Evolutionary conservation across 2,888 invertebrate species (phyloP).

Genomic region (Apantesis nais): DNA sequence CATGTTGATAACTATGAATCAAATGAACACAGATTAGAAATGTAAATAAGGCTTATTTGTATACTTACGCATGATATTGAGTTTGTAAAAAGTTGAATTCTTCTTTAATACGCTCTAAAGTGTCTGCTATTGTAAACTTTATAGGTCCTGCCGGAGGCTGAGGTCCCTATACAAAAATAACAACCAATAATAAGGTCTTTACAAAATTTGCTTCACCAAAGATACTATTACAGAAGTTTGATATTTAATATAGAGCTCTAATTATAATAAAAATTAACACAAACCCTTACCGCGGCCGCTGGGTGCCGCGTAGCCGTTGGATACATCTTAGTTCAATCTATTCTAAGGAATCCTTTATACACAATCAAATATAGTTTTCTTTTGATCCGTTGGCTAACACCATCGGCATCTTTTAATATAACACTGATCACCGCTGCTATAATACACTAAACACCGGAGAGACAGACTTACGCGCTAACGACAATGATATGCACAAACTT

Average conservation of each 20-base stretch:
- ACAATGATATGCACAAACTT: slow-evolving; percentile 85
- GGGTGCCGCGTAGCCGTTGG: slow-evolving; percentile 92
- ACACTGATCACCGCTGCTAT: slow-evolving; percentile 70
- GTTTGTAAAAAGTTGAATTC: slow-evolving; percentile 98
- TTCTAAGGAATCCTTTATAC: slow-evolving; percentile 46
- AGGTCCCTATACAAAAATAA: slow-evolving; percentile 87
- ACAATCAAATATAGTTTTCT: slow-evolving; percentile 74
- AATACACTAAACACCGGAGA: slow-evolving; percentile 72
- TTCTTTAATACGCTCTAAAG: slow-evolving; percentile 97
- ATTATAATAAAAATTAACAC: slow-evolving; percentile 66
- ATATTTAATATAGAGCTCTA: slow-evolving; percentile 15
- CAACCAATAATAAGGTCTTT: slow-evolving; percentile 48
- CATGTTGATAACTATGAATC: neutral
- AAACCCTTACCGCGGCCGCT: slow-evolving; percentile 90
- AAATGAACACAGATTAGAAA: slow-evolving; percentile 9
- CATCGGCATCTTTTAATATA: slow-evolving; percentile 73
- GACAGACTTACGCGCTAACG: slow-evolving; percentile 72
- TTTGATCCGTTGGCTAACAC: slow-evolving; percentile 68
- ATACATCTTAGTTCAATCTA: slow-evolving; percentile 85
- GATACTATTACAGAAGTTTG: slow-evolving; percentile 16
- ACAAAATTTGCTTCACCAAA: slow-evolving; percentile 27
- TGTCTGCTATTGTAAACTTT: slow-evolving; percentile 96
- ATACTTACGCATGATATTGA: slow-evolving; percentile 96
- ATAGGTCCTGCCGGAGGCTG: slow-evolving; percentile 95
- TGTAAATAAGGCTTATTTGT: slow-evolving; percentile 22